Conservation (phyloP, 2,113 vertebrate species). For the Hyaena hyaena region DNA sequence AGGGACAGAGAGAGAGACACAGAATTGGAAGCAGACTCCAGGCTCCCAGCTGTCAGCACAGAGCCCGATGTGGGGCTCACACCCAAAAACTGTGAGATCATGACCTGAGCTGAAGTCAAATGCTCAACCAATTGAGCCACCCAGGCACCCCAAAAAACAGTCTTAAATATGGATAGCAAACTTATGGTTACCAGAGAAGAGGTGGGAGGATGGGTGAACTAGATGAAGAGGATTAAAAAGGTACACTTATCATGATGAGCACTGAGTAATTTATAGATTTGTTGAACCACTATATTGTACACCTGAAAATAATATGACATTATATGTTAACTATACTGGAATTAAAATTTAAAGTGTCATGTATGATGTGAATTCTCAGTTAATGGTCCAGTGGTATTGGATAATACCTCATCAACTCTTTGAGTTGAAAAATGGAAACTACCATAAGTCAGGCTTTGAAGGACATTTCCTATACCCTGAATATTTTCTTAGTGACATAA, state of each 20-base stretch:
- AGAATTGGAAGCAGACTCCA: no score
- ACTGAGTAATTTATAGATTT: neutral
- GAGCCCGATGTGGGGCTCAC: no score
- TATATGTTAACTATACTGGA: neutral
- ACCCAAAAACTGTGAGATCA: no score
- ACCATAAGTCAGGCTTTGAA: neutral
- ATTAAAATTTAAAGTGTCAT: neutral
- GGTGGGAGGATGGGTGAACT: neutral
- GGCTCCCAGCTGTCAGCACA: no score
- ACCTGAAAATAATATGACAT: neutral
- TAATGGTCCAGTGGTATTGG: neutral
- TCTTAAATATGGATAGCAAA: neutral
- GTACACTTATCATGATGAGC: neutral
- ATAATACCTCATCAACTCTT: neutral
- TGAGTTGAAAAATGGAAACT: conserved; percentile 29
- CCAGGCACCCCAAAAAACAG: neutral
- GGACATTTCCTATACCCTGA: neutral
- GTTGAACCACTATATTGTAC: neutral
- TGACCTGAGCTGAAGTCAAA: no score
- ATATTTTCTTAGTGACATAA: conserved; percentile 33
- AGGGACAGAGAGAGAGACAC: no score
- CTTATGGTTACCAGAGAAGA: neutral
- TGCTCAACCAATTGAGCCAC: no score
- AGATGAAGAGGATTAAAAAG: neutral
- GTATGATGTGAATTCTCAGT: conserved; percentile 3